Percentiles rank a stretch among this genome's conserved stretches.
These are phyloP conservation scores for Fabriciana adippe DNA, from an alignment of 2,888 invertebrate genomes.

Conservation along the genomic window DNA sequence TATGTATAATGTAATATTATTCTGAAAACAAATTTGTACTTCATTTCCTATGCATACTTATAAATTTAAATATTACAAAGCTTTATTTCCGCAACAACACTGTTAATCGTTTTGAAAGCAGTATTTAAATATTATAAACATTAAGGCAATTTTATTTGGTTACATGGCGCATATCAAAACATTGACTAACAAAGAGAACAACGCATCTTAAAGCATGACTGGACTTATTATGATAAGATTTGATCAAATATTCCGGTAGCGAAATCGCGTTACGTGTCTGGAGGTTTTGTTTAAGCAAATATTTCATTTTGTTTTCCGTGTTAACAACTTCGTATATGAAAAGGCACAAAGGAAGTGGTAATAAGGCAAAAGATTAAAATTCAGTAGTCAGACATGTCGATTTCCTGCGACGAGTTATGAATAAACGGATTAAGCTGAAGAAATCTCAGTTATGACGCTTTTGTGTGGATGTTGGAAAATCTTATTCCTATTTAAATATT, in stretches of 20 bases:
- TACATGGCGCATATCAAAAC: neutral
- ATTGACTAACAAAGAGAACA: slow-evolving; percentile 29
- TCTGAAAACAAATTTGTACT: neutral
- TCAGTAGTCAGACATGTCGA: neutral
- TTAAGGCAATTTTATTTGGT: slow-evolving; percentile 1
- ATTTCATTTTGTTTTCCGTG: slow-evolving; percentile 21
- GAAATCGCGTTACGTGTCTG: slow-evolving; percentile 25
- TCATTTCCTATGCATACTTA: neutral
- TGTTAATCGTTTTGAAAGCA: neutral
- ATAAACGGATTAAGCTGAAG: neutral
- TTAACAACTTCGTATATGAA: slow-evolving; percentile 5
- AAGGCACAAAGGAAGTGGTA: slow-evolving; percentile 6
- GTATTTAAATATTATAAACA: slow-evolving; percentile 5
- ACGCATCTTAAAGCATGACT: slow-evolving; percentile 26
- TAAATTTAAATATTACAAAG: neutral
- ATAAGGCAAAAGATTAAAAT: slow-evolving; percentile 4
- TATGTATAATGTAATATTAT: neutral
- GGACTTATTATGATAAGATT: slow-evolving; percentile 32
- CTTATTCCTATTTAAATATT: no score
- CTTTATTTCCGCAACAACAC: slow-evolving; percentile 13
- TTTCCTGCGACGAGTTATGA: neutral
- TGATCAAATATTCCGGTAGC: slow-evolving; percentile 34
- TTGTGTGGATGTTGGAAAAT: no score
- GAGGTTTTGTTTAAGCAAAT: slow-evolving; percentile 19
- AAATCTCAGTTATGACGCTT: neutral